Evolutionary conservation across 2,888 invertebrate genomes (phyloP).

Genomic region (Pheosia gnoma): DNA sequence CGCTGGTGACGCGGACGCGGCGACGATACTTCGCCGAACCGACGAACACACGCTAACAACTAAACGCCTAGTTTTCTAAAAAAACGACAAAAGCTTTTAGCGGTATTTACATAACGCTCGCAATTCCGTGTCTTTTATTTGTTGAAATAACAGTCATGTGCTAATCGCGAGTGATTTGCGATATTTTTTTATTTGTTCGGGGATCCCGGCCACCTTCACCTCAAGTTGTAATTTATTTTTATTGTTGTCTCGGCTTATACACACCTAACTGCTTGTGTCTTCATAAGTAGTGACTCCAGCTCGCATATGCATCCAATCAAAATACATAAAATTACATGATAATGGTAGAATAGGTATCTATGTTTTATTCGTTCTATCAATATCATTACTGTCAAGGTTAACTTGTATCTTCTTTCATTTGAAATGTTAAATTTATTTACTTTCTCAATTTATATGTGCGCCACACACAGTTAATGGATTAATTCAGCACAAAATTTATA

Average conservation of each 20-base stretch:
- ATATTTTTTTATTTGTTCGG: background rate
- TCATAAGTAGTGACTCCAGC: background rate
- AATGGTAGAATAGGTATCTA: no score
- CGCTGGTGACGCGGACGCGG: background rate
- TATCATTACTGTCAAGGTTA: no score
- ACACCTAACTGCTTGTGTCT: background rate
- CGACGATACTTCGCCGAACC: background rate
- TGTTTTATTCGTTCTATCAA: no score
- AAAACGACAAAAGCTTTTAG: constrained; percentile 12
- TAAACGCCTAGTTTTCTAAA: constrained; percentile 14
- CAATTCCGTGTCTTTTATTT: constrained; percentile 3
- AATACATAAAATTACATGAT: background rate
- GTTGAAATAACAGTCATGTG: constrained; percentile 3
- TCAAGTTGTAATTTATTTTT: background rate
- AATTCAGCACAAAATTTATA: no score
- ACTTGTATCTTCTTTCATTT: no score
- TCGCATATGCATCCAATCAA: background rate
- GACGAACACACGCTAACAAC: background rate
- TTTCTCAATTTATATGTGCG: no score
- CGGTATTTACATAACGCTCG: constrained; percentile 12
- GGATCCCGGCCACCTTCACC: background rate
- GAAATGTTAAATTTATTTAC: no score
- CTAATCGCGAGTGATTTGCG: constrained; percentile 6
- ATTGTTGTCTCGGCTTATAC: background rate
- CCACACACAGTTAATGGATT: no score